Percentiles rank a stretch among this genome's conserved stretches.
phyloP scores from a whole-genome alignment of 2,888 invertebrate species.

The Hydroisotoma schaefferi region DNA sequence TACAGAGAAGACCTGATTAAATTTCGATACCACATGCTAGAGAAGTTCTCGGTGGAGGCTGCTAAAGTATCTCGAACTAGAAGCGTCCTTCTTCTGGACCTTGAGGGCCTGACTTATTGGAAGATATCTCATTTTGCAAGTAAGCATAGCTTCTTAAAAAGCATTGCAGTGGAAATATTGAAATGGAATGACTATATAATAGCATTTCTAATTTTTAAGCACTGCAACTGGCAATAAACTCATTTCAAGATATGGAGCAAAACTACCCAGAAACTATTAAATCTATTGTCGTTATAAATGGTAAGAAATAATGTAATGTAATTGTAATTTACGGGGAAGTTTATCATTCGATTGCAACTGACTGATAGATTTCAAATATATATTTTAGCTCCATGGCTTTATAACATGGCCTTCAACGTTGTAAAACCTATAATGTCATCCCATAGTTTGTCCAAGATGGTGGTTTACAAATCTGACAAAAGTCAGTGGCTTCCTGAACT shows the following conservation, averaged over 20 bases:
- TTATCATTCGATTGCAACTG: too few relatives aligned
- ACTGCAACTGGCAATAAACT: slow-evolving; percentile 7
- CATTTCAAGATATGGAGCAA: slow-evolving; percentile 13
- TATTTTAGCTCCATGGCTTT: slow-evolving; percentile 28
- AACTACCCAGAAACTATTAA: slow-evolving; percentile 23
- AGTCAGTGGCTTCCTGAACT: slow-evolving; percentile 25
- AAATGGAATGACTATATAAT: not conserved
- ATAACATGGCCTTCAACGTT: slow-evolving; percentile 26
- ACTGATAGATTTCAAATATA: too few relatives aligned
- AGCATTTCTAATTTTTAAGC: not conserved
- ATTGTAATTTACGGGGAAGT: too few relatives aligned
- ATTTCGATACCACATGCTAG: slow-evolving; percentile 26
- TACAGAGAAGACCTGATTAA: slow-evolving; percentile 25
- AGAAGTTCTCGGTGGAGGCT: slow-evolving; percentile 18
- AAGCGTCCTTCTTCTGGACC: slow-evolving; percentile 24
- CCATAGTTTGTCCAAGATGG: slow-evolving; percentile 22
- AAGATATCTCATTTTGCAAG: slow-evolving; percentile 25
- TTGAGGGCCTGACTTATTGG: slow-evolving; percentile 27
- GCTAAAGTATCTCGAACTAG: not conserved
- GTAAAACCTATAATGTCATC: slow-evolving; percentile 28
- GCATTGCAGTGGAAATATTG: too few relatives aligned
- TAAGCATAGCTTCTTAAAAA: not conserved
- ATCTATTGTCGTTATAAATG: slow-evolving; percentile 10
- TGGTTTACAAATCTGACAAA: slow-evolving; percentile 27
- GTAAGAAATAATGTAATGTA: slow-evolving; percentile 7